Conservation (phyloP, 2,797 vertebrate species). For the Tokudaia muenninki region DNA sequence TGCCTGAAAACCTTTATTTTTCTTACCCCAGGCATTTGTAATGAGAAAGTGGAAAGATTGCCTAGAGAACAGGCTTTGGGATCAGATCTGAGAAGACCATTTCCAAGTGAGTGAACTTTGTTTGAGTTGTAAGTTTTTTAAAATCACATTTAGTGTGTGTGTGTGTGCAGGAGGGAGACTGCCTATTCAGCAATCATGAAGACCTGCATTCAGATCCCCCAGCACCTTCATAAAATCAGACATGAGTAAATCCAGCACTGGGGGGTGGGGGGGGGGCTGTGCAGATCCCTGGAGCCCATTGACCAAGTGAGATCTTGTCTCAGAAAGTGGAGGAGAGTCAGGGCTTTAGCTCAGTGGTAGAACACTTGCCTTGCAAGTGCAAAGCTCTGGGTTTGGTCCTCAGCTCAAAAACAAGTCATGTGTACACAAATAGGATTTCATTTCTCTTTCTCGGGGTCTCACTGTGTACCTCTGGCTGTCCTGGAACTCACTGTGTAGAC, state of each 20-base stretch:
- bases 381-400: neutral
- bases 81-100: neutral
- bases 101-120: neutral
- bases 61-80: neutral
- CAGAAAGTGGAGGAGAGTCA: neutral
- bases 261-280: neutral
- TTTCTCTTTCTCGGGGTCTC: neutral
- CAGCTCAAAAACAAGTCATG: neutral
- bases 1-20: conserved; percentile 34
- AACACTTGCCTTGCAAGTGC: neutral
- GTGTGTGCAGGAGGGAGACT: neutral
- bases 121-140: neutral
- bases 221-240: neutral
- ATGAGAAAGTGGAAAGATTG: neutral
- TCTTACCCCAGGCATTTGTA: neutral
- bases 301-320: neutral
- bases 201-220: neutral
- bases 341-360: neutral
- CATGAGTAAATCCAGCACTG: neutral
- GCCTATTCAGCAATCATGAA: too few species aligned
- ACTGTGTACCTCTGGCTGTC: neutral
- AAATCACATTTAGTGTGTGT: too few species aligned
- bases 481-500: neutral
- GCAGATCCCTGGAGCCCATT: neutral
- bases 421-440: neutral